A percentile compares a stretch with the other conserved stretches of the same genome.
phyloP scores from a whole-genome alignment of 2,888 invertebrate genomes.

The Elmis aenea region DNA sequence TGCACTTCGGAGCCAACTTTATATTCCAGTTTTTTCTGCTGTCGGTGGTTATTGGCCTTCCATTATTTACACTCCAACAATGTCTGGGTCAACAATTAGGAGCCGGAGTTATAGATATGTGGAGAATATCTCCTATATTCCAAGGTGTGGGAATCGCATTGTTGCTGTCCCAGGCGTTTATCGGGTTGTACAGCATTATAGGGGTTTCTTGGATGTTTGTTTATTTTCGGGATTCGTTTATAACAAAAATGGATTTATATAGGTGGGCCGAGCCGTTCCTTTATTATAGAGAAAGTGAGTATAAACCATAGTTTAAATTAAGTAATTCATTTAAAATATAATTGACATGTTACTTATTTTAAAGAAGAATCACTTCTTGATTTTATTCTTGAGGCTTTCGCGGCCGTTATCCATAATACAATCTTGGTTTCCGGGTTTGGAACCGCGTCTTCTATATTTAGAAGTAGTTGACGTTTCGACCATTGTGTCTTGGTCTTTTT shows the following conservation, averaged over 20 bases:
- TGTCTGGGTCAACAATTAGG: constrained; percentile 80
- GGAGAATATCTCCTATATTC: constrained; percentile 88
- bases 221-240: constrained; percentile 82
- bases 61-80: constrained; percentile 77
- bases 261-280: constrained; percentile 75
- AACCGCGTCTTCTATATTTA: too few species aligned
- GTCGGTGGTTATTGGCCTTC: constrained; percentile 66
- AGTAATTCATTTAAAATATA: too few species aligned
- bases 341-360: too few species aligned
- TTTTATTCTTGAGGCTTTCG: too few species aligned
- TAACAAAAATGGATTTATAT: constrained; percentile 71
- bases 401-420: too few species aligned
- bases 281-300: constrained; percentile 61
- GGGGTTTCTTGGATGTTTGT: constrained; percentile 90
- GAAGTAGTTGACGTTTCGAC: too few species aligned
- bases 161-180: constrained; percentile 70
- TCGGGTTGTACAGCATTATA: constrained; percentile 82
- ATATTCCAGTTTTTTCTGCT: constrained; percentile 83
- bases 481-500: too few species aligned
- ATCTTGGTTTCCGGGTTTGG: too few species aligned
- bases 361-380: too few species aligned
- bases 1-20: constrained; percentile 85
- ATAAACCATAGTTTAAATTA: too few species aligned
- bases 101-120: constrained; percentile 86
- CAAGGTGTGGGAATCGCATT: constrained; percentile 84